Evolutionary conservation across 2,888 invertebrate genomes (phyloP).

Genomic region (Hypercompe scribonia): DNA sequence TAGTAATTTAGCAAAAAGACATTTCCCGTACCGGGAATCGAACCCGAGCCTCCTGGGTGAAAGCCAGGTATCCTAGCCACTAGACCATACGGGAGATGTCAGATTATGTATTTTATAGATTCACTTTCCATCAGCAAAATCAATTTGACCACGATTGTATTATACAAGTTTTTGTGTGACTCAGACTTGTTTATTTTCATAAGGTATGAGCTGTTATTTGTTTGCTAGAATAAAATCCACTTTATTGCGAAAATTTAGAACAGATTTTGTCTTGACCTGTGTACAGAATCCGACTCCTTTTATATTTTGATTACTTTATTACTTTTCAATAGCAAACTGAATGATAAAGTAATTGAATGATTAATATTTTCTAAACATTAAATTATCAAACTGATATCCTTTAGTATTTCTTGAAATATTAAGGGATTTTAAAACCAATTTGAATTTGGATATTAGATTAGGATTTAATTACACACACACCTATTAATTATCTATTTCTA

Average conservation of each 20-base stretch:
- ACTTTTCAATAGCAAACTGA: not conserved
- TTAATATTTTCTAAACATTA: not conserved
- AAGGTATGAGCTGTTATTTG: not conserved
- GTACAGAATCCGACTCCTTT: not conserved
- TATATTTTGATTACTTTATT: not conserved
- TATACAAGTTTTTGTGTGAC: not conserved
- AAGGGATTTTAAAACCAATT: no score
- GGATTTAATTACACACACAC: not conserved
- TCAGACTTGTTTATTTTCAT: not conserved
- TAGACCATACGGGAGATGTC: no score
- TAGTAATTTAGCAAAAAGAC: no score
- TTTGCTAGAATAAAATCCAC: not conserved
- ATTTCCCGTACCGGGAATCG: slow-evolving; percentile 90
- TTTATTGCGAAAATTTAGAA: not conserved
- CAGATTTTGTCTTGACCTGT: not conserved
- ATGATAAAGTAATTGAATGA: not conserved
- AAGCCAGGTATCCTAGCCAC: slow-evolving; percentile 91
- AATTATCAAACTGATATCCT: no score
- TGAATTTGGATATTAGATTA: not conserved
- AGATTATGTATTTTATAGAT: not conserved
- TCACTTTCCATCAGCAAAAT: not conserved
- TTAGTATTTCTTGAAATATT: no score
- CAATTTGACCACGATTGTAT: not conserved
- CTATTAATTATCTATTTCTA: no score
- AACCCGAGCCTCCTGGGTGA: slow-evolving; percentile 92